Percentiles rank a stretch among this genome's conserved stretches.
Conservation (phyloP, 2,113 vertebrate genomes). For the Boulengeromyrus knoepffleri region DNA sequence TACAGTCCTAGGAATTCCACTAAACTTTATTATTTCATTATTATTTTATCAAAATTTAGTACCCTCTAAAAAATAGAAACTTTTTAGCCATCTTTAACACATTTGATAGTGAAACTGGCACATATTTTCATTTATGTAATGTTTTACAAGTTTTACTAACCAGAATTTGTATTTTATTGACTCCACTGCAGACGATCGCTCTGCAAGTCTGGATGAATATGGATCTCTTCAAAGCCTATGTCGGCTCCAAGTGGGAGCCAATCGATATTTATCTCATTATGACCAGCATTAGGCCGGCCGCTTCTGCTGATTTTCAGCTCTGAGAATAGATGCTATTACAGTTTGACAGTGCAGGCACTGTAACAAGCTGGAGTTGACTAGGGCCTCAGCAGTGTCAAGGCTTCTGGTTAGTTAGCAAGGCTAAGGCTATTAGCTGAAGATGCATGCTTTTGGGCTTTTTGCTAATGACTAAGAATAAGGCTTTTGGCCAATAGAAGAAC, state of each 20-base stretch:
- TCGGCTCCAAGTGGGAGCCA: not conserved
- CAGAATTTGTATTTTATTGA: not conserved
- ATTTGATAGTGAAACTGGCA: not conserved
- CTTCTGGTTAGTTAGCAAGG: not conserved
- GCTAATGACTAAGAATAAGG: not conserved
- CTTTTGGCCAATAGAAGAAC: not conserved
- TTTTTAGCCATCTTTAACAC: not conserved
- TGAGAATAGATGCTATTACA: not conserved
- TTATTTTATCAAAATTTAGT: not conserved
- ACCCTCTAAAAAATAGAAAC: not conserved
- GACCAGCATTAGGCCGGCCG: not conserved
- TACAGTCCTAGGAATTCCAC: not conserved
- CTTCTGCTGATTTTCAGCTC: not conserved
- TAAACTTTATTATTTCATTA: not conserved
- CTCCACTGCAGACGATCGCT: not conserved
- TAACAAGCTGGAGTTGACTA: not conserved
- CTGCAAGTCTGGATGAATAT: not conserved
- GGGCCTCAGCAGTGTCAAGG: not conserved
- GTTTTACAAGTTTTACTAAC: not conserved
- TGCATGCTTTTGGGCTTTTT: not conserved
- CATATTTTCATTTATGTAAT: conserved; percentile 6
- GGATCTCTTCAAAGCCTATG: not conserved
- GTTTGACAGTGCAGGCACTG: not conserved
- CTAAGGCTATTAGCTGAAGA: not conserved
- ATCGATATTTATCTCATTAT: conserved; percentile 2